Evolutionary conservation across 2,888 invertebrate genomes (phyloP).

Genomic region (Aporophyla lueneburgensis): DNA sequence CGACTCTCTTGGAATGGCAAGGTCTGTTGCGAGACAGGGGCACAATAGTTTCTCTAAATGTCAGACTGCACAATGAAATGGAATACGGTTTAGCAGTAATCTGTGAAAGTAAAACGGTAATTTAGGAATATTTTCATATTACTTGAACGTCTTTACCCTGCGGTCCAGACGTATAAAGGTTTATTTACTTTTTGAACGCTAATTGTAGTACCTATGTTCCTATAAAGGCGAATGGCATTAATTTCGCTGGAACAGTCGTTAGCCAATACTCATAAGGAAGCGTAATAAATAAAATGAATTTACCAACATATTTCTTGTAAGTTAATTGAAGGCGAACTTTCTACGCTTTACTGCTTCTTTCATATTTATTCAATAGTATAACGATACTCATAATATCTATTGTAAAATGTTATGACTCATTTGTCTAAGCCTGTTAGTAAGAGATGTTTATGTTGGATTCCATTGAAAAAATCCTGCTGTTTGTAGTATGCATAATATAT

Average conservation of each 20-base stretch:
- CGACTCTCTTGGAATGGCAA: conserved; percentile 67
- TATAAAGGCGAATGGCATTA: conserved; percentile 10
- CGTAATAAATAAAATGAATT: conserved; percentile 31
- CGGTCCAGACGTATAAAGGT: not conserved
- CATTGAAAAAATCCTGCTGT: conserved; percentile 26
- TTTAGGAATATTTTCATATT: conserved; percentile 26
- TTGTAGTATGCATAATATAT: conserved; percentile 34
- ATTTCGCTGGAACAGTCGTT: conserved; percentile 27
- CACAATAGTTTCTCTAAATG: conserved; percentile 68
- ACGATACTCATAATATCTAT: conserved; percentile 16
- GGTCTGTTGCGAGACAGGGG: conserved; percentile 67
- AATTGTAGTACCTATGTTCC: not conserved
- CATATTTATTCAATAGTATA: conserved; percentile 30
- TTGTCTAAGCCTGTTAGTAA: conserved; percentile 16
- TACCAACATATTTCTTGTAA: conserved; percentile 28
- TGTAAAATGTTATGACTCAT: conserved; percentile 28
- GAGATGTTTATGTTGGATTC: conserved; percentile 10
- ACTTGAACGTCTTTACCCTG: conserved; percentile 5
- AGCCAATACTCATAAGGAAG: conserved; percentile 30
- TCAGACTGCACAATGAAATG: conserved; percentile 56
- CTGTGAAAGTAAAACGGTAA: conserved; percentile 46
- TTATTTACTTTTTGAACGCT: conserved; percentile 5
- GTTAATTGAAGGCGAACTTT: conserved; percentile 42
- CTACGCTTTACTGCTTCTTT: conserved; percentile 37
- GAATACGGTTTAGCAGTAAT: conserved; percentile 33